Evolutionary conservation across 2,888 invertebrate genomes (phyloP).

Genomic region (Oligia latruncula): DNA sequence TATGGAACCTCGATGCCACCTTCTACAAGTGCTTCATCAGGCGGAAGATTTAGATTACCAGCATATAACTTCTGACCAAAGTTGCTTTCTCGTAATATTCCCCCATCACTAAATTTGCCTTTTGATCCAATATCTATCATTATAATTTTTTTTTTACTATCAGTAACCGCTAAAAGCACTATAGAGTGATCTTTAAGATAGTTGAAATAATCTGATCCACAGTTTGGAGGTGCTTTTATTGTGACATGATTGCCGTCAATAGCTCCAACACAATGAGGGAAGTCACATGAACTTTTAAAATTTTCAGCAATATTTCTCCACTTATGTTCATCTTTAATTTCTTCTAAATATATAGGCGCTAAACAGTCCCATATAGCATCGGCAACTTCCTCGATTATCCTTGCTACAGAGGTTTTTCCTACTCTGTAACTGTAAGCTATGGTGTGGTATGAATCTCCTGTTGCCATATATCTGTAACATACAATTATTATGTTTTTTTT

Average conservation of each 20-base stretch:
- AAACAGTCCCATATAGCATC: slow-evolving; percentile 36
- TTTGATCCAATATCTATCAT: slow-evolving; percentile 54
- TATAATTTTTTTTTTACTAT: slow-evolving; percentile 37
- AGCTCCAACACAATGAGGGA: slow-evolving; percentile 40
- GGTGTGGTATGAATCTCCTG: slow-evolving; percentile 41
- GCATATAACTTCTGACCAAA: slow-evolving; percentile 42
- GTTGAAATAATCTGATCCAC: slow-evolving; percentile 47
- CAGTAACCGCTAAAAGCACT: slow-evolving; percentile 48
- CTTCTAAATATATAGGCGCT: slow-evolving; percentile 22
- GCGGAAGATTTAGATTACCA: slow-evolving; percentile 44
- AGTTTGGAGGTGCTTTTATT: slow-evolving; percentile 40
- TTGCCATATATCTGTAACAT: slow-evolving; percentile 44
- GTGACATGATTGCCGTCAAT: slow-evolving; percentile 45
- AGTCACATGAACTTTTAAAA: slow-evolving; percentile 35
- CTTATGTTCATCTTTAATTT: slow-evolving; percentile 35
- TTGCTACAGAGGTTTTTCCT: slow-evolving; percentile 39
- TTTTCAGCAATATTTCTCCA: slow-evolving; percentile 42
- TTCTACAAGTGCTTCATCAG: slow-evolving; percentile 35
- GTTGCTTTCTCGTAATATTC: slow-evolving; percentile 42
- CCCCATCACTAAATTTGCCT: slow-evolving; percentile 53
- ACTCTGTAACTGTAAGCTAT: slow-evolving; percentile 33
- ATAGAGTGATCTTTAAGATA: slow-evolving; percentile 45
- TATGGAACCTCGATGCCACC: slow-evolving; percentile 45
- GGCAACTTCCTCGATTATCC: slow-evolving; percentile 58
- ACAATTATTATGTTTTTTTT: slow-evolving; percentile 43